Evolutionary conservation across 2,113 vertebrate species (phyloP).

Genomic region (Stegostoma tigrinum): DNA sequence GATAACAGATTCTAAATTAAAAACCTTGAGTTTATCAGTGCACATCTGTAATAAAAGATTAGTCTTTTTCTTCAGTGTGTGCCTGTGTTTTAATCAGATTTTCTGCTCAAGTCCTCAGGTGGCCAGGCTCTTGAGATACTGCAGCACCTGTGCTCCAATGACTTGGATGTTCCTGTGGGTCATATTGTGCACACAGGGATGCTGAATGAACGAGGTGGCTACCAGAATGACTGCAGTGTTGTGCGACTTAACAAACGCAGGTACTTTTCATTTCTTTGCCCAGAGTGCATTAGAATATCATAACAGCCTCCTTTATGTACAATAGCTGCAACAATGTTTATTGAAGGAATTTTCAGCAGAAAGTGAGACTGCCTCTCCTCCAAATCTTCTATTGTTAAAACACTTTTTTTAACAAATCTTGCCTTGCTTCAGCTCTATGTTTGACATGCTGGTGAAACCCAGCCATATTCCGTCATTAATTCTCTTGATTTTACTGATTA

Average conservation of each 20-base stretch:
- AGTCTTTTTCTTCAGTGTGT: background rate
- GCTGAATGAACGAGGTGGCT: slow-evolving; percentile 86
- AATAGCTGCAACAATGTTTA: background rate
- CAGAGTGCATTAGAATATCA: background rate
- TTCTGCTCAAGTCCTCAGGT: slow-evolving; percentile 63
- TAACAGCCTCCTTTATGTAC: background rate
- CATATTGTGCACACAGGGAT: slow-evolving; percentile 95
- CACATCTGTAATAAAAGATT: background rate
- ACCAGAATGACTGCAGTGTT: slow-evolving; percentile 96
- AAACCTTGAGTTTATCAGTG: background rate
- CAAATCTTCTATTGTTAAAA: background rate
- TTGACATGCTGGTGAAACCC: background rate
- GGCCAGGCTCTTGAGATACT: slow-evolving; percentile 78
- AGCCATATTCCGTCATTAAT: background rate
- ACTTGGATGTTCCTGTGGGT: slow-evolving; percentile 89
- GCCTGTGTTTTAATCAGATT: background rate
- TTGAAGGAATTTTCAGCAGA: background rate
- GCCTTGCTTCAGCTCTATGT: background rate
- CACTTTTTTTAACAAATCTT: background rate
- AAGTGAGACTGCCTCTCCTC: background rate
- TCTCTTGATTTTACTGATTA: background rate
- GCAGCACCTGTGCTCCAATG: slow-evolving; percentile 87
- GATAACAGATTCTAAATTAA: background rate
- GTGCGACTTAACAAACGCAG: slow-evolving; percentile 87
- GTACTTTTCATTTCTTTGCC: slow-evolving; percentile 49